Conservation (phyloP, 2,888 invertebrate species). For the Hermaeophaga mercurialis region DNA sequence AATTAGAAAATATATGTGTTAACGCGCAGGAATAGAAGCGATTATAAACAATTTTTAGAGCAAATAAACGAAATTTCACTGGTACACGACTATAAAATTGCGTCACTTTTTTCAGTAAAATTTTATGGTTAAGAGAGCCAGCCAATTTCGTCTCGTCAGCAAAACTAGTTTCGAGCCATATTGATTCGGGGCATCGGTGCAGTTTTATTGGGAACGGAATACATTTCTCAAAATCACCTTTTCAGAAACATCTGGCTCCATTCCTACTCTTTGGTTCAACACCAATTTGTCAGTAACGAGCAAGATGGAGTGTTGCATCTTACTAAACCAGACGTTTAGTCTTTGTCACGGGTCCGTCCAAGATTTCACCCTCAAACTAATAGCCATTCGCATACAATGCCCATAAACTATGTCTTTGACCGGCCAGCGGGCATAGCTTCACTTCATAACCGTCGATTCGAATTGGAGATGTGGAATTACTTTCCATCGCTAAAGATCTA, state of each 20-base stretch:
- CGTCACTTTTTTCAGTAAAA: too few species aligned
- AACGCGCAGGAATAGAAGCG: too few species aligned
- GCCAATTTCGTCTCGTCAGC: background rate
- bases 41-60: background rate
- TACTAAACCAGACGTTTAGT: constrained; percentile 13
- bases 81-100: too few species aligned
- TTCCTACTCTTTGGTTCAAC: constrained; percentile 13
- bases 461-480: too few species aligned
- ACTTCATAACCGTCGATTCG: too few species aligned
- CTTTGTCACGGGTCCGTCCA: constrained; percentile 13
- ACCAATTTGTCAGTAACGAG: constrained; percentile 15
- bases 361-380: constrained; percentile 7
- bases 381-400: constrained; percentile 1
- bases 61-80: background rate
- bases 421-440: too few species aligned
- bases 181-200: background rate
- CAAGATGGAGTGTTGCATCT: constrained; percentile 15
- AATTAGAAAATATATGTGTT: too few species aligned
- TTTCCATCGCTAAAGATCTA: too few species aligned
- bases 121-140: background rate
- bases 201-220: background rate
- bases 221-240: constrained; percentile 13
- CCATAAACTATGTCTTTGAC: constrained; percentile 13
- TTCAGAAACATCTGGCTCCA: constrained; percentile 15
- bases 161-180: background rate